Base-by-base conservation (phyloP, 2,797 vertebrate species). In the Garrulus glandarius region DNA sequence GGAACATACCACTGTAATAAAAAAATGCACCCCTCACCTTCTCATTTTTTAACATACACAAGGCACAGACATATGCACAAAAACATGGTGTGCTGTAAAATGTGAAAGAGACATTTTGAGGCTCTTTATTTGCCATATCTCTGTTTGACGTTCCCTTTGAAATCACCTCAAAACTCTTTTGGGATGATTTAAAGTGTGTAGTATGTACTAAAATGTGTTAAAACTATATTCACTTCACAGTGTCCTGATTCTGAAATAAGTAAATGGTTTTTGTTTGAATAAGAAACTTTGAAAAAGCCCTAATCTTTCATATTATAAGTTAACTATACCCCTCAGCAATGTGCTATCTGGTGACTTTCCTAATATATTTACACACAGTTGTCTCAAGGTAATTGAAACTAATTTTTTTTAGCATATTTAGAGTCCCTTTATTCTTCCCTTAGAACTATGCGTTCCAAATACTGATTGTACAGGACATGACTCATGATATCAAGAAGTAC, bases 1-100 rank as follows among this genome's bases (percentile, higher is more conserved):
- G 13, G 20, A 68, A 63, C 18, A 34, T 26, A 34, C 5, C 3
- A 50, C 8, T 21, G 8, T 13, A 80, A 46, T 13, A 26, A 71
- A 91, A 87, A 78, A 65, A 15, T 17, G 0, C 5, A n/a, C 23
- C 2, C 3, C 15, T 64, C 36, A 30, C 1, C 3, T 3, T 74
- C 34, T 70, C 3, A 18, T 39, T 92, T 92, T 82, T n/a, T 30
- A 75, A 67, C 5, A 11, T 52, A 56, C 16, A 10, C 3, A 29
- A 29, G 44, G 23, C 4, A 53, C 14, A 36, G 3, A 9, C 18
- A 8, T 37, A 7, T 19, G 1, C 2, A 1, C 2, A 47, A 11
- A 47, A 71, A 29, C 2, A 32, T 3, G 3, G 32, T 52, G 36
- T 27, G 10, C 6, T 85, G 34, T 56, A 47, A 87, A 60, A 34